Conservation (phyloP, 2,888 invertebrate genomes). For the Myopa tessellatipennis region DNA sequence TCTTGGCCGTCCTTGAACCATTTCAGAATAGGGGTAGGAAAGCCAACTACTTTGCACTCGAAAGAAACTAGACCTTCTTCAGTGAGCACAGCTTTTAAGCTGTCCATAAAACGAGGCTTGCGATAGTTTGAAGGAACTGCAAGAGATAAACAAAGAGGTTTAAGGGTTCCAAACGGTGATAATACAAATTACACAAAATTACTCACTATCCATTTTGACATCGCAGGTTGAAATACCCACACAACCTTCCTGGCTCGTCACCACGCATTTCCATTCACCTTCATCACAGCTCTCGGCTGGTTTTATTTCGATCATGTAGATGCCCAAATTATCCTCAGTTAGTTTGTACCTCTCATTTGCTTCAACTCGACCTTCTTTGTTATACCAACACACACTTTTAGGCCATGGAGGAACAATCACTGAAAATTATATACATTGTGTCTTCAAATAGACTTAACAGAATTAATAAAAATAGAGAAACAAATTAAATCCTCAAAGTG, state of each 20-base stretch:
- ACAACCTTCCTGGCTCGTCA: constrained; percentile 79
- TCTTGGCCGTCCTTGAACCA: constrained; percentile 96
- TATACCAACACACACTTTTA: constrained; percentile 84
- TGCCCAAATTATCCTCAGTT: constrained; percentile 85
- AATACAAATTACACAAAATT: not conserved
- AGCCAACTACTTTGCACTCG: constrained; percentile 93
- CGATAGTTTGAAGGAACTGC: constrained; percentile 91
- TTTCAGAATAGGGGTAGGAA: constrained; percentile 85
- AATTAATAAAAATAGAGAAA: too few species aligned
- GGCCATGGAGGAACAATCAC: constrained; percentile 90
- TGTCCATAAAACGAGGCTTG: constrained; percentile 90
- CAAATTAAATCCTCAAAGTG: too few species aligned
- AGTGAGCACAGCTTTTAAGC: constrained; percentile 86
- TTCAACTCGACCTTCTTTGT: constrained; percentile 83
- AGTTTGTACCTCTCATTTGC: constrained; percentile 78
- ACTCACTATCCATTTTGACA: constrained; percentile 83
- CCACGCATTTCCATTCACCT: constrained; percentile 92
- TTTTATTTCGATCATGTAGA: constrained; percentile 80
- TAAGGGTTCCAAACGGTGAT: not conserved
- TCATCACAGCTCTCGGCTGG: constrained; percentile 84
- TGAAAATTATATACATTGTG: constrained; percentile 53
- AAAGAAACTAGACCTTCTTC: constrained; percentile 93
- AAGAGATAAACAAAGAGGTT: constrained; percentile 52
- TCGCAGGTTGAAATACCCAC: constrained; percentile 81
- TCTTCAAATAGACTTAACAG: too few species aligned